Base-by-base conservation (phyloP, 2,797 vertebrate genomes). In the Phalloptychus januarius region DNA sequence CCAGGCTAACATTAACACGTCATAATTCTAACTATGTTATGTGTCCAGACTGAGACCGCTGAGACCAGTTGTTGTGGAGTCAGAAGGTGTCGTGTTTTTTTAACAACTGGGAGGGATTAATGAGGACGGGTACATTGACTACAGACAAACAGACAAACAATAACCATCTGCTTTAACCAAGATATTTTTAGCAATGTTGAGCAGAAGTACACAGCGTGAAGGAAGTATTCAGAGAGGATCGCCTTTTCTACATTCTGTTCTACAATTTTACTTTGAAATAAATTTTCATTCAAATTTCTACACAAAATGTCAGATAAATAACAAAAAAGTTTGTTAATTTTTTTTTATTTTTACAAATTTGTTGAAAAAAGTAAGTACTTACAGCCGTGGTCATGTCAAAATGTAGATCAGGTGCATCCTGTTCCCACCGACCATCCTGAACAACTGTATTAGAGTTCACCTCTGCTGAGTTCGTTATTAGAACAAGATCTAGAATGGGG, bases 1-100 rank as follows among this genome's bases (percentile, higher is more conserved):
- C 58, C 81, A 56, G 58, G 50, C 75, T 50, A 73, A 67, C 54
- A 80, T 81, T 65, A 61, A 31, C 58, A 2, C 28, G 80, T 76
- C 67, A 83, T 74, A 46, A 91, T 86, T 79, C 79, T 33, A 40
- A 85, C 74, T 85, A 71, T 87, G 84, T 79, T 67, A 63, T 80
- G 74, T 70, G 33, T 81, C 76, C 67, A 82, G 79, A 76, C 71
- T 79, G 83, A 78, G 79, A 76, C 81, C 77, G 23, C 71, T 63
- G 81, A 79, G 80, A 91, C 77, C 54, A 38, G 38, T 70, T 86
- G 28, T 89, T 83, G 38, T 79, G 71, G 11, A 72, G 52, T 69
- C 71, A 52, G 58, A 40, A 75, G 7, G 25, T 83, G 67, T 82
- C 11, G 42, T 74, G 82, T 77, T 42, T 79, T 28, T 44, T 67